Evolutionary conservation across 2,113 vertebrate genomes (phyloP), one percentile per base, ranked within the genome.

Genomic region (Grus americana): DNA sequence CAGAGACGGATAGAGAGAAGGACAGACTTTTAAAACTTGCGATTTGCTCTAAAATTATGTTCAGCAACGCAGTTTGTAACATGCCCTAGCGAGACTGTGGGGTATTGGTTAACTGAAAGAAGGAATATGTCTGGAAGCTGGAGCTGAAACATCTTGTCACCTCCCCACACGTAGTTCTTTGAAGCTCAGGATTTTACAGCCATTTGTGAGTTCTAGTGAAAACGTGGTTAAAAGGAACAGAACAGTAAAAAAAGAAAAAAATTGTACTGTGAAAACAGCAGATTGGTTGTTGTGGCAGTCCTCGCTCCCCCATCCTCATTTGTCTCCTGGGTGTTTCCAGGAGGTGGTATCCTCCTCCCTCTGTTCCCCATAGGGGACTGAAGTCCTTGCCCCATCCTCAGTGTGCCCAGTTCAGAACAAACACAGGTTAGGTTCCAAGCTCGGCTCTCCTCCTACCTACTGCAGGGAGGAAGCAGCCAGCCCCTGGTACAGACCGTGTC

Each of bases 101-200:
- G 49, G 67, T 61, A 83, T 27, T 30, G 46, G n/a, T 70, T 90
- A 93, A 93, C 89, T 93, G 86, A 96, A 93, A 91, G 58, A 23
- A 94, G 68, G 76, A 95, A 5, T 23, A 76, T 38, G 67, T 79
- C 65, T 93, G 72, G 44, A 86, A 81, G 40, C 49, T 79, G 72
- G 89, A 95, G 82, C 76, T 85, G 79, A 93, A 94, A 94, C 9
- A 6, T 92, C 73, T 86, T 10, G 21, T 79, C 87, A 86, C 50
- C 72, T 93, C 87, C 58, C 65, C 70, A 65, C 27, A 8, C 54
- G 20, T 9, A 59, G 62, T 72, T 61, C 79, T 92, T 38, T 20
- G 67, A 95, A 86, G 76, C 83, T 94, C 59, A 22, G 84, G 66
- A 93, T 80, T 91, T 92, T 92, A 96, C 87, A 95, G 95, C 90